Evolutionary conservation across 2,113 vertebrate species (phyloP), one percentile per base, ranked within the genome.

Genomic region (Oncorhynchus tshawytscha): DNA sequence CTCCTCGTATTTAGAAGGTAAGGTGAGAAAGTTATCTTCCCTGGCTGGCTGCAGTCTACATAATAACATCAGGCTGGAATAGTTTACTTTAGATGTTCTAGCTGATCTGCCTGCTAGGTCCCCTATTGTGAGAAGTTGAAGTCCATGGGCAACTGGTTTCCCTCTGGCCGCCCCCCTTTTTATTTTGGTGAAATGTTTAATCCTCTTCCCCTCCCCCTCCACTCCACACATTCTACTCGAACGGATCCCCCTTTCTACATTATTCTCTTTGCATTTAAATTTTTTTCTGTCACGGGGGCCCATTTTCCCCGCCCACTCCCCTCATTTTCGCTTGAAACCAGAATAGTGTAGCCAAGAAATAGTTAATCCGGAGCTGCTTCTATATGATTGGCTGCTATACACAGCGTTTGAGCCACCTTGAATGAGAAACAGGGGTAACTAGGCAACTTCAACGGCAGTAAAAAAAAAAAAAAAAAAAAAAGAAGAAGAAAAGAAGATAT

Each of bases 201-300:
- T 49, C 67, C 71, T 82, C 85, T 77, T 74, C 83, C 49, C 62
- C 76, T 51, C 85, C 82, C 70, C 70, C 48, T 54, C 70, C n/a
- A 45, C 39, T 51, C n/a, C 34, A n/a, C 57, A 59, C 70, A 22
- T 73, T 29, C 74, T 70, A 20, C 16, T 70, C 67, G 67, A 15
- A 76, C 48, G 5, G 59, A 81, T 77, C 79, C 60, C 81, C 79
- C 78, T 74, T 59, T 80, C 78, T 64, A 86, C 84, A 88, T 91
- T 91, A 92, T 91, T 89, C 90, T 88, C 89, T 81, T 74, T 88
- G 89, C 89, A 91, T 92, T 90, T 91, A 45, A 84, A 88, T 91
- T 89, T 86, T 83, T 78, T 70, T 73, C 73, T 74, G 83, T 88
- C 87, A 87, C 84, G 64, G 82, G 82, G 85, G 82, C 86, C 88